A percentile compares a stretch with the other conserved stretches of the same genome.
phyloP scores from a whole-genome alignment of 2,888 invertebrate genomes.

The Cheilosia scutellata region DNA sequence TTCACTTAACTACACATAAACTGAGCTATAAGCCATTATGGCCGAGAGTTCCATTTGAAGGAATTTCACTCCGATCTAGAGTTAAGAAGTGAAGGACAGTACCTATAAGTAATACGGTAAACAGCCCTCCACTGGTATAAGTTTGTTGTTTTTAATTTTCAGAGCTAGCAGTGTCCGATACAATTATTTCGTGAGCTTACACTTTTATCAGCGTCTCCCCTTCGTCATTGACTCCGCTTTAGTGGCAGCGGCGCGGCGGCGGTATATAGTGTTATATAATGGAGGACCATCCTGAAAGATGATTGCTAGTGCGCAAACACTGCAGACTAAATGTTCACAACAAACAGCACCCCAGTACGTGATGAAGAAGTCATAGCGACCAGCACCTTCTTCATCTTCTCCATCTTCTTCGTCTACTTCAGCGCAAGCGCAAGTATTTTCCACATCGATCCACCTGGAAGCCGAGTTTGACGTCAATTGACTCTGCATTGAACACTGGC shows the following conservation, averaged over 20 bases:
- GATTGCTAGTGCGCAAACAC: constrained; percentile 73
- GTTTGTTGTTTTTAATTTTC: constrained; percentile 11
- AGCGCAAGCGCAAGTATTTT: constrained; percentile 14
- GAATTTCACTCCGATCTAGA: not conserved
- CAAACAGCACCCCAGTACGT: constrained; percentile 68
- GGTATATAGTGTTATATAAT: constrained; percentile 62
- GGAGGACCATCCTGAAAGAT: constrained; percentile 69
- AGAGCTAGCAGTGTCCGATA: constrained; percentile 37
- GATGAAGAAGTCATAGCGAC: constrained; percentile 74
- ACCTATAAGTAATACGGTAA: constrained; percentile 11
- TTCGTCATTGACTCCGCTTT: not conserved
- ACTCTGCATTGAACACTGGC: constrained; percentile 47
- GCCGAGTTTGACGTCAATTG: constrained; percentile 61
- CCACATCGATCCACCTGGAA: constrained; percentile 59
- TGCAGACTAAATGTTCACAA: constrained; percentile 67
- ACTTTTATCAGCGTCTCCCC: constrained; percentile 19
- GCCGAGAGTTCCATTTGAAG: not conserved
- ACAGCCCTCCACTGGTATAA: not conserved
- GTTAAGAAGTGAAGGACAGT: constrained; percentile 30
- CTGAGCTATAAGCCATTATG: too few species aligned
- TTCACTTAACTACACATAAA: too few species aligned
- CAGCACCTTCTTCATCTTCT: constrained; percentile 64
- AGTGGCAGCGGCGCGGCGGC: not conserved
- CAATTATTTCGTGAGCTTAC: constrained; percentile 72
- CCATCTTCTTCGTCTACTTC: not conserved